phyloP scores from a whole-genome alignment of 92 coral and sea anemone species.

The Porites rus region DNA sequence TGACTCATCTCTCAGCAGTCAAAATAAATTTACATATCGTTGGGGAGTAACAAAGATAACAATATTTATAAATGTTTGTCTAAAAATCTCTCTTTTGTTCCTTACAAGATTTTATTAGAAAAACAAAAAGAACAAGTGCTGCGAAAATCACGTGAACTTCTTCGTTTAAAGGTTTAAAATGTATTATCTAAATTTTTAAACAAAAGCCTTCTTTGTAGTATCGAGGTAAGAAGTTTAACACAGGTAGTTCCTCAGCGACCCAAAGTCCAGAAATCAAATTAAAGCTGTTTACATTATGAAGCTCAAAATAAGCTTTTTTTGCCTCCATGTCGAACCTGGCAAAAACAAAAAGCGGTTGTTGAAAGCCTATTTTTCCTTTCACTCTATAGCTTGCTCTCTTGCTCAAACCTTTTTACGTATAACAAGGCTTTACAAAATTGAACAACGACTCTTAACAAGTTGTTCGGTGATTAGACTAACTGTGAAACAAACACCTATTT shows the following conservation, averaged over 20 bases:
- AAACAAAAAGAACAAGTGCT: not conserved
- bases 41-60: not conserved
- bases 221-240: too few species aligned
- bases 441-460: constrained; percentile 2
- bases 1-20: constrained; percentile 22
- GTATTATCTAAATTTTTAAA: too few species aligned
- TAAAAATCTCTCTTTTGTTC: too few species aligned
- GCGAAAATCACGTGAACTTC: not conserved
- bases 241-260: not conserved
- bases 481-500: constrained; percentile 8
- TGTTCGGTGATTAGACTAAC: not conserved
- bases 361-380: too few species aligned
- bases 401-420: not conserved
- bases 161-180: too few species aligned
- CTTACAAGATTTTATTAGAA: too few species aligned
- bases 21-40: not conserved
- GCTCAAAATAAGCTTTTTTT: too few species aligned
- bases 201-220: too few species aligned
- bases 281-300: not conserved
- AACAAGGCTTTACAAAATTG: not conserved
- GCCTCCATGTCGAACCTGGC: too few species aligned
- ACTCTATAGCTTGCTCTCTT: not conserved
- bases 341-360: not conserved
- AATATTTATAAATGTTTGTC: too few species aligned
- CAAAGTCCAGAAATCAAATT: not conserved